A percentile compares a stretch with the other conserved stretches of the same genome.
phyloP scores from a whole-genome alignment of 1,140 invertebrate genomes.

The Zelostemma sp. region DNA sequence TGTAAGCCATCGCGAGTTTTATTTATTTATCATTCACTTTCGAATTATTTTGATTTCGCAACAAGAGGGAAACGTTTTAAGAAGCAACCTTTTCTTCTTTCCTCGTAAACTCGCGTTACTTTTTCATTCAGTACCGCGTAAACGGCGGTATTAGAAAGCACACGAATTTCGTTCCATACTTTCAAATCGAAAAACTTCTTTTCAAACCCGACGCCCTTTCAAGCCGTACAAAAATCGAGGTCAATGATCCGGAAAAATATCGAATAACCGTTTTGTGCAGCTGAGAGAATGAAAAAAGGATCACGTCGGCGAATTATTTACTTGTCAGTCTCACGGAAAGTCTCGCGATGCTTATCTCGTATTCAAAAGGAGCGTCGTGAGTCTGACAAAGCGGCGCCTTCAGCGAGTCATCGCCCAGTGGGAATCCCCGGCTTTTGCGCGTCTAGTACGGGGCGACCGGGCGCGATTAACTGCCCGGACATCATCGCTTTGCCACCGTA shows the following conservation, averaged over 20 bases:
- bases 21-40: not conserved
- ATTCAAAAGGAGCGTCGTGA: not conserved
- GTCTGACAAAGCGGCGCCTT: not conserved
- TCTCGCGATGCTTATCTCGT: not conserved
- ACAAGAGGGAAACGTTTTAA: no score
- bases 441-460: not conserved
- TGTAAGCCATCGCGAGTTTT: not conserved
- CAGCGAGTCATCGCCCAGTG: not conserved
- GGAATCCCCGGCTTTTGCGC: not conserved
- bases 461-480: not conserved
- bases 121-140: no score
- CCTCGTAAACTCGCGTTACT: no score
- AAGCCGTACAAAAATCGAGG: no score
- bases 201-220: no score
- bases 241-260: no score
- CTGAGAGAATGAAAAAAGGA: not conserved
- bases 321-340: not conserved
- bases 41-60: not conserved
- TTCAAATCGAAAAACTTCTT: no score
- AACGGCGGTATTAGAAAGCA: no score
- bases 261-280: not conserved
- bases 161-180: no score
- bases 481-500: not conserved
- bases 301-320: not conserved
- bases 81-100: no score